These are phyloP conservation scores for Tanytarsus gracilentus DNA, from an alignment of 2,888 invertebrate genomes.

Conservation along the genomic window DNA sequence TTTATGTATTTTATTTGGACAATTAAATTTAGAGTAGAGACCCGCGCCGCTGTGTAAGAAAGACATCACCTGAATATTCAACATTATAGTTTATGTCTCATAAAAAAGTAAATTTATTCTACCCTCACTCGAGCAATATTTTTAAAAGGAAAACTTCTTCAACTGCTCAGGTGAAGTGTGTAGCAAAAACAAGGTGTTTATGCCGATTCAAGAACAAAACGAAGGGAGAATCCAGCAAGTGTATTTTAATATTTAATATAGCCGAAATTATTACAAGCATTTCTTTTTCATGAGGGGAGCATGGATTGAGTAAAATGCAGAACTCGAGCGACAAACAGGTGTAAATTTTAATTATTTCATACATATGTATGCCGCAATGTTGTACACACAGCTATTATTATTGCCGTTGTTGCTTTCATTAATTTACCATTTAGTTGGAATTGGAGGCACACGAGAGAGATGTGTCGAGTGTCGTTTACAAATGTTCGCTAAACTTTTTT, in stretches of 20 bases:
- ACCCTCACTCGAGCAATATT: no score
- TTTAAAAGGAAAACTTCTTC: no score
- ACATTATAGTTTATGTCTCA: constrained; percentile 21
- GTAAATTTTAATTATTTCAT: constrained; percentile 28
- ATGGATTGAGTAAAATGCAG: constrained; percentile 9
- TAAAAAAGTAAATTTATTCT: background rate
- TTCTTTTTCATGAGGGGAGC: constrained; percentile 3
- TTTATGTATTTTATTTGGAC: no score
- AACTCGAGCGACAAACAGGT: constrained; percentile 28
- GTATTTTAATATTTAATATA: constrained; percentile 10
- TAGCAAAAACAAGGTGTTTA: constrained; percentile 29
- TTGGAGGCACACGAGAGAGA: constrained; percentile 20
- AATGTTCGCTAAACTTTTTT: no score
- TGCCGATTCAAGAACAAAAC: constrained; percentile 15
- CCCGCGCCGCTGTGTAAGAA: background rate
- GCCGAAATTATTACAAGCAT: background rate
- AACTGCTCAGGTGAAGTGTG: no score
- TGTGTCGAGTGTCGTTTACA: background rate
- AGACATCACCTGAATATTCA: constrained; percentile 26
- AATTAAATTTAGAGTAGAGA: background rate
- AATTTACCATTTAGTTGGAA: constrained; percentile 19
- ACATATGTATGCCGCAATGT: constrained; percentile 27
- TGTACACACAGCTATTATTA: constrained; percentile 19
- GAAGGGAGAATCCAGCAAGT: background rate
- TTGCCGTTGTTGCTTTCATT: constrained; percentile 11